phyloP scores from a whole-genome alignment of 2,888 invertebrate species.

The Congeria kusceri region DNA sequence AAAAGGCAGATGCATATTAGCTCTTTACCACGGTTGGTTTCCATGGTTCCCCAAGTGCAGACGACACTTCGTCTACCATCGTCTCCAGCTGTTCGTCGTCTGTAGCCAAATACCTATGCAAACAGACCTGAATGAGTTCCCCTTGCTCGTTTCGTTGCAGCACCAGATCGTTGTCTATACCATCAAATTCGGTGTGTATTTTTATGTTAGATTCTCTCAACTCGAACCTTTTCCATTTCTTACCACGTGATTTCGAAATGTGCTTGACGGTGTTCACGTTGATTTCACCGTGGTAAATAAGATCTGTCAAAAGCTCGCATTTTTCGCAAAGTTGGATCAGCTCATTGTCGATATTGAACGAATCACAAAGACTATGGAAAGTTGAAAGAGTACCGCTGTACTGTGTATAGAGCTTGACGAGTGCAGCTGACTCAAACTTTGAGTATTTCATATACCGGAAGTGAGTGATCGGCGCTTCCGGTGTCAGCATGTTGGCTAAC shows the following conservation, averaged over 20 bases:
- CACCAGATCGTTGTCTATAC: conserved; percentile 72
- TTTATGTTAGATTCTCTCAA: conserved; percentile 65
- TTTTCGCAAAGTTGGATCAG: conserved; percentile 63
- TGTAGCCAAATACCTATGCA: conserved; percentile 57
- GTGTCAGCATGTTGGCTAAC: conserved; percentile 70
- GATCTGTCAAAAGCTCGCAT: conserved; percentile 64
- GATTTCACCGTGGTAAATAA: conserved; percentile 72
- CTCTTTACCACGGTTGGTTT: conserved; percentile 17
- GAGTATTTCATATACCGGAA: conserved; percentile 73
- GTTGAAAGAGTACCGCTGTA: conserved; percentile 65
- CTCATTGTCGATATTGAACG: conserved; percentile 61
- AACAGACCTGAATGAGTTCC: conserved; percentile 55
- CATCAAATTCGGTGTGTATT: conserved; percentile 50
- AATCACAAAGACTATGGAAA: conserved; percentile 71
- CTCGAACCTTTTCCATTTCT: conserved; percentile 68
- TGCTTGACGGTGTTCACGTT: conserved; percentile 59
- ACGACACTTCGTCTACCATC: conserved; percentile 44
- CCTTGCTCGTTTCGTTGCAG: conserved; percentile 65
- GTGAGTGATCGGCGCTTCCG: conserved; percentile 72
- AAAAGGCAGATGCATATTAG: not conserved
- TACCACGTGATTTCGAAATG: conserved; percentile 63
- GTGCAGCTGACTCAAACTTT: conserved; percentile 61
- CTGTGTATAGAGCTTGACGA: conserved; percentile 66
- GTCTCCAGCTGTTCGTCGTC: conserved; percentile 33
- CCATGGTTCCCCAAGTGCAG: conserved; percentile 50